Evolutionary conservation across 2,888 invertebrate genomes (phyloP).

Genomic region (Meiosimyza decipiens): DNA sequence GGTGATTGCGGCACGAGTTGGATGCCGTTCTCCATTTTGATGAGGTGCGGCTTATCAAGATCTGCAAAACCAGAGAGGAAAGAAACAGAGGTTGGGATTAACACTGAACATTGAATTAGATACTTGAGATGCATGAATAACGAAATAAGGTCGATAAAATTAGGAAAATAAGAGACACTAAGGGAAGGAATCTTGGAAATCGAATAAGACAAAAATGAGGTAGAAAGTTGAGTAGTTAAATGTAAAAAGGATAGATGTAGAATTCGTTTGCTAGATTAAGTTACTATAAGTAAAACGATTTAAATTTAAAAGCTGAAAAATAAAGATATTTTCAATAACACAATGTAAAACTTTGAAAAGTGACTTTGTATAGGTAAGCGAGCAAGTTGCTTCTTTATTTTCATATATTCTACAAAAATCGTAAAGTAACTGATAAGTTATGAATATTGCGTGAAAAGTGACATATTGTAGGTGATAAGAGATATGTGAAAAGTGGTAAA

Average conservation of each 20-base stretch:
- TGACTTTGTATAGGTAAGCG: too few relatives aligned
- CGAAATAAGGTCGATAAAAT: not conserved
- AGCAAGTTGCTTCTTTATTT: too few relatives aligned
- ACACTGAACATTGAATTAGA: conserved; percentile 33
- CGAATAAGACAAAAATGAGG: not conserved
- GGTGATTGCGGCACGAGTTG: conserved; percentile 54
- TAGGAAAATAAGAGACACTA: not conserved
- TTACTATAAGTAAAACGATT: conserved; percentile 30
- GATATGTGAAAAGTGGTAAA: too few relatives aligned
- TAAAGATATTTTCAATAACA: not conserved
- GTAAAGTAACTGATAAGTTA: too few relatives aligned
- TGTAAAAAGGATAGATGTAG: not conserved
- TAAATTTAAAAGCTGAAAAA: conserved; percentile 26
- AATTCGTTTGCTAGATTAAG: not conserved
- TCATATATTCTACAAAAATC: too few relatives aligned
- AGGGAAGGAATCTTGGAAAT: conserved; percentile 24
- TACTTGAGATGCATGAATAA: conserved; percentile 31
- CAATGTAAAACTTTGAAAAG: too few relatives aligned
- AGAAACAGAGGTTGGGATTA: conserved; percentile 35
- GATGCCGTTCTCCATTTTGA: conserved; percentile 61
- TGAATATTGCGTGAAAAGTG: too few relatives aligned
- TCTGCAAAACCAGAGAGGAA: conserved; percentile 39
- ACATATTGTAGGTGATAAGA: too few relatives aligned
- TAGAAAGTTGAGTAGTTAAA: too few relatives aligned
- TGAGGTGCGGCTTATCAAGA: conserved; percentile 49